A percentile compares a stretch with the other conserved stretches of the same genome.
Evolutionary conservation across 2,888 invertebrate species (phyloP).

Genomic region (Habrosyne pyritoides): DNA sequence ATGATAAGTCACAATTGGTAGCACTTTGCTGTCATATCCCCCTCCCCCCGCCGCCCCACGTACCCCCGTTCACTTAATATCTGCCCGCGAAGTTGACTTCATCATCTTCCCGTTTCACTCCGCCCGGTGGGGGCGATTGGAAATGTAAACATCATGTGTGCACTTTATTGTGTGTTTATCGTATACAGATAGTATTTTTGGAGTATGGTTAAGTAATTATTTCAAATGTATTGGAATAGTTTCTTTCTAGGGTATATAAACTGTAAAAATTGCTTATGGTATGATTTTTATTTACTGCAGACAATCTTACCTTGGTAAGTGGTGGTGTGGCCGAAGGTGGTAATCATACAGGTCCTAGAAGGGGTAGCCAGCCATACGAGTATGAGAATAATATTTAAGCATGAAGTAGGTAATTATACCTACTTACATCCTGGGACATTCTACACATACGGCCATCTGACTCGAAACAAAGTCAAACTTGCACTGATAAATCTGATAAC

Average conservation of each 20-base stretch:
- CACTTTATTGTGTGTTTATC: not conserved
- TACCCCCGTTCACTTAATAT: not conserved
- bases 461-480: no score
- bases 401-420: no score
- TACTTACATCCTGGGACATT: no score
- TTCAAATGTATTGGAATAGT: not conserved
- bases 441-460: no score
- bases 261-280: not conserved
- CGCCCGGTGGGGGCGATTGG: not conserved
- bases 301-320: no score
- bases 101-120: not conserved
- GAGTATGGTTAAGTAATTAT: not conserved
- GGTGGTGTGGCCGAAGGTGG: no score
- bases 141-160: not conserved
- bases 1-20: conserved; percentile 49
- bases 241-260: not conserved
- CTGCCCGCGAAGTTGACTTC: conserved; percentile 1
- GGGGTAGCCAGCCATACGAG: no score
- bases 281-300: no score
- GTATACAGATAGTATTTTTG: not conserved
- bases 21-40: conserved; percentile 40
- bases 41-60: conserved; percentile 9
- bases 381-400: no score
- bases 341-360: no score
- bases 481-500: no score